phyloP scores from a whole-genome alignment of 2,113 vertebrate genomes.

The Montifringilla adamsi region DNA sequence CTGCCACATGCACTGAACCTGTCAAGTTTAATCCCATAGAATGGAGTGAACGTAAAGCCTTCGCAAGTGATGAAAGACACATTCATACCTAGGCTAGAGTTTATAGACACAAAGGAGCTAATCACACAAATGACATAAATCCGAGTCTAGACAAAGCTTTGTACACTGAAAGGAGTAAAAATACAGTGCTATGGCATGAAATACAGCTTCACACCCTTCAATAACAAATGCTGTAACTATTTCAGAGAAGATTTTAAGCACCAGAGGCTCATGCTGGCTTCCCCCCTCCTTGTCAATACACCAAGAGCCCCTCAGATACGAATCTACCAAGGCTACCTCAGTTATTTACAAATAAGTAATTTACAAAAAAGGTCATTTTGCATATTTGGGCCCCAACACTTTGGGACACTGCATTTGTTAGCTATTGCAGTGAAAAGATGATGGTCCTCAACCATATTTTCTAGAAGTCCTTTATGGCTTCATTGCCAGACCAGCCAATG shows the following conservation, averaged over 20 bases:
- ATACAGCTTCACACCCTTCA: neutral
- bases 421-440: neutral
- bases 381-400: neutral
- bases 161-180: neutral
- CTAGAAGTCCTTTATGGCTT: neutral
- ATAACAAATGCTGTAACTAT: rapidly evolving
- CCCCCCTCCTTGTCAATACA: neutral
- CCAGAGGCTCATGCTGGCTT: neutral
- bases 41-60: neutral
- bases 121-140: constrained; percentile 6
- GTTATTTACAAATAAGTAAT: neutral
- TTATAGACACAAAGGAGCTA: constrained; percentile 23
- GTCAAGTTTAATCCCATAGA: neutral
- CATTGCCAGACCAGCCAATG: neutral
- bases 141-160: constrained; percentile 37
- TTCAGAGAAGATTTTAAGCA: neutral
- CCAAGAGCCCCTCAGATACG: neutral
- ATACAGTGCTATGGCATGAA: neutral
- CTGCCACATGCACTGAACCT: neutral
- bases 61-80: neutral
- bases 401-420: neutral
- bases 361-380: neutral
- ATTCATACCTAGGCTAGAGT: constrained; percentile 1
- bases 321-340: neutral
- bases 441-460: neutral